These are phyloP conservation scores for Siniperca knerii DNA, from an alignment of 2,113 vertebrate genomes.

Conservation along the genomic window DNA sequence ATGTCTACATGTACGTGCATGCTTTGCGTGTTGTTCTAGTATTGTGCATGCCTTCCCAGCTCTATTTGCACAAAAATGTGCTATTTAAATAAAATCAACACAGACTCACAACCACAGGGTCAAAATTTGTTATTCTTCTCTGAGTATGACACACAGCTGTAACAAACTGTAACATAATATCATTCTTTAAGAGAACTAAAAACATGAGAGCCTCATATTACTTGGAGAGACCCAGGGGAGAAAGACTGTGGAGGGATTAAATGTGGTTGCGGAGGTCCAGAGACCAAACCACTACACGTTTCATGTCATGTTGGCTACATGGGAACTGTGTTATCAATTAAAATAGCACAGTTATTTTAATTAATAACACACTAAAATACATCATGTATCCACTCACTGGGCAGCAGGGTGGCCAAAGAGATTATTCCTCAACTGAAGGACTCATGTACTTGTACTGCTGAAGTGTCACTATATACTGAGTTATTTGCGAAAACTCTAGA, in stretches of 20 bases:
- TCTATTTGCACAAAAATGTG: constrained; percentile 13
- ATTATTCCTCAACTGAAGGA: not conserved
- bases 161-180: constrained; percentile 48
- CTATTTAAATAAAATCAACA: constrained; percentile 46
- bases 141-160: constrained; percentile 11
- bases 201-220: constrained; percentile 44
- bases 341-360: too few species aligned
- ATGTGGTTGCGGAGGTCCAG: constrained; percentile 47
- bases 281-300: constrained; percentile 49
- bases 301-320: constrained; percentile 28
- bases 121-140: constrained; percentile 48
- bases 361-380: not conserved
- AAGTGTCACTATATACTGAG: not conserved
- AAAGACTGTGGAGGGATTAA: constrained; percentile 32
- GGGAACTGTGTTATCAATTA: constrained; percentile 27
- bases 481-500: not conserved
- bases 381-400: constrained; percentile 17
- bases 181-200: constrained; percentile 41
- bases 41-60: constrained; percentile 19
- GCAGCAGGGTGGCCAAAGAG: constrained; percentile 1
- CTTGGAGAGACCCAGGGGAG: constrained; percentile 33
- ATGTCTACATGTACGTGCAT: not conserved
- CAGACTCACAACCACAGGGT: constrained; percentile 27
- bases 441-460: not conserved
- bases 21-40: constrained; percentile 39